Base-by-base conservation (phyloP, 2,888 invertebrate genomes). In the Azorinus chamasolen region DNA sequence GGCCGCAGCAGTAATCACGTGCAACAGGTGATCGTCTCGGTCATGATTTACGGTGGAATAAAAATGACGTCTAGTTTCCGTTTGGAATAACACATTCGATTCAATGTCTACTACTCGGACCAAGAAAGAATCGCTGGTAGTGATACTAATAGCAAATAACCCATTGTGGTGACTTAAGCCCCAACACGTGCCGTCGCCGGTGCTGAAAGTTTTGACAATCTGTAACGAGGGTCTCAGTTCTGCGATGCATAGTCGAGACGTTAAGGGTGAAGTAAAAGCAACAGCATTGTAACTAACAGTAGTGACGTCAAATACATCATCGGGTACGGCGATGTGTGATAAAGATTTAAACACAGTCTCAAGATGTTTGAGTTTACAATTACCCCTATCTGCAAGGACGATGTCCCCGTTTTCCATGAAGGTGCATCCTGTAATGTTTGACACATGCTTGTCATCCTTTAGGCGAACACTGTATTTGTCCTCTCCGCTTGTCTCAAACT, bases 401-500 rank as follows among this genome's bases (percentile, higher is more conserved):
- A 78, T 37, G n/a, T 63, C 69, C 1, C 72, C 78, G 25, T 68
- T 57, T 39, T 58, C 20, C n/a, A 73, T 16, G 20, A 72, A 46
- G 0, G 64, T 53, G 48, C 78, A 72, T 18, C 78, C 78, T 18
- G 78, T 78, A 6, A 78, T 51, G 54, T 78, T 72, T 24, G 59
- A 59, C n/a, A 46, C 32, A 16, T 53, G 48, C 46, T 43, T 59
- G 50, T 78, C 78, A 6, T 78, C 78, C 24, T 73, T 78, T 37
- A 78, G 22, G 14, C 78, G 63, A 10, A 73, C 50, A 32, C 66
- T 78, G 45, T 45, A 72, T 48, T 78, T 78, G 24, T 68, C 64
- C 51, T 78, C 78, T 2, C 72, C 78, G 54, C 69, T 72, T 37
- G 57, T 69, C 64, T 78, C 78, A 73, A 78, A 59, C 16, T 61